These are phyloP conservation scores for Pelvicachromis taeniatus DNA, from an alignment of 2,113 vertebrate genomes.

Conservation along the genomic window DNA sequence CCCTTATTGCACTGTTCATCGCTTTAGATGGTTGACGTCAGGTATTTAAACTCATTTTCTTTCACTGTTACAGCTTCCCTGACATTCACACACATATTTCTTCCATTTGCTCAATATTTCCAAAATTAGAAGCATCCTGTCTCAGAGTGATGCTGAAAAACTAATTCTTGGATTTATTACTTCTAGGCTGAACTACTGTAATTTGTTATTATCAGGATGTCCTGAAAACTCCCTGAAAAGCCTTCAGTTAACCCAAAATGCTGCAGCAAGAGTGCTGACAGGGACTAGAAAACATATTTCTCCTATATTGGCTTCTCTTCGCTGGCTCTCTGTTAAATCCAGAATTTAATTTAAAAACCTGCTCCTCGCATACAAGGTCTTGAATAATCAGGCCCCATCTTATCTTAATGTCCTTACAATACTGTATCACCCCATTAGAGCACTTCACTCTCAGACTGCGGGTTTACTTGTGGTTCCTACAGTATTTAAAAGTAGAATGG, in stretches of 20 bases:
- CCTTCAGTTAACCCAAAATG: neutral
- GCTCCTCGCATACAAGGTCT: neutral
- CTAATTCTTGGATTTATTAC: neutral
- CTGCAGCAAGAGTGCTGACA: neutral
- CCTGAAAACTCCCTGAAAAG: neutral
- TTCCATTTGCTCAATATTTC: neutral
- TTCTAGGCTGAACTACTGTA: neutral
- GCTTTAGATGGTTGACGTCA: neutral
- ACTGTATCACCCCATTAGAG: neutral
- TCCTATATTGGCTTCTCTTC: neutral
- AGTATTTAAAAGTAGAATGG: neutral
- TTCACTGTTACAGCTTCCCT: neutral
- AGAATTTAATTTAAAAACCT: neutral
- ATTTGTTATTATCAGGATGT: neutral
- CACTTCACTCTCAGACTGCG: neutral
- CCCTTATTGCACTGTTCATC: neutral
- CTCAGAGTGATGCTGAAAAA: no score
- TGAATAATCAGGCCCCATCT: neutral
- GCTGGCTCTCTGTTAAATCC: neutral
- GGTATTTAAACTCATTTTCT: neutral
- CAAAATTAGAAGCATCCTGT: neutral
- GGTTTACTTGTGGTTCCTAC: neutral
- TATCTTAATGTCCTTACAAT: neutral
- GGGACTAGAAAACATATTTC: neutral
- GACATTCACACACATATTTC: neutral